Conservation (phyloP, 37 sponge, comb jelly and placozoan genomes). For the Cladorhizidae sp. region DNA sequence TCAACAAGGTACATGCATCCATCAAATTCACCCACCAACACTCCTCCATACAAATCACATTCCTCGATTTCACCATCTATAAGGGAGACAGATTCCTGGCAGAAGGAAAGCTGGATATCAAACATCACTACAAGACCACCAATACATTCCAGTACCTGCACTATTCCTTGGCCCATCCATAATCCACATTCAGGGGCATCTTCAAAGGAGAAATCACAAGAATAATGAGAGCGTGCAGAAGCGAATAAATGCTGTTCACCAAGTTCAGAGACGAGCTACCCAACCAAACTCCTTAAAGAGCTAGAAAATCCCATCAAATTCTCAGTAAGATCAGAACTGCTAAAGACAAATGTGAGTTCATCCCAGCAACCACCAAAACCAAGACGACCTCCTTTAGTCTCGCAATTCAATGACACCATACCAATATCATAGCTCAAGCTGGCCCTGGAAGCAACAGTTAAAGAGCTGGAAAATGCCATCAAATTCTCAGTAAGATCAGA, state of each 20-base stretch:
- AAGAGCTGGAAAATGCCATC: no score
- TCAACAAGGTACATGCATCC: not conserved
- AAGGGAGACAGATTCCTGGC: not conserved
- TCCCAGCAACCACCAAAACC: not conserved
- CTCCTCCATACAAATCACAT: not conserved
- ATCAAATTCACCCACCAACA: not conserved
- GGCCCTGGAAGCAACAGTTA: not conserved
- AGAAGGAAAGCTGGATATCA: not conserved
- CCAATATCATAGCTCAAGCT: not conserved
- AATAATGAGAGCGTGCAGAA: not conserved
- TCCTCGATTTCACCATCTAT: not conserved
- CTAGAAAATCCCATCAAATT: no score
- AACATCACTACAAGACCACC: not conserved
- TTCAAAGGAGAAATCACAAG: not conserved
- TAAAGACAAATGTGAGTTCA: not conserved
- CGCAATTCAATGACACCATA: not conserved
- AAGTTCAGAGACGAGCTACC: not conserved
- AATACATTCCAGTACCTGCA: constrained; percentile 38
- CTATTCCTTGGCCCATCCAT: not conserved
- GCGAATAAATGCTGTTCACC: not conserved
- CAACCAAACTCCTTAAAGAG: not conserved
- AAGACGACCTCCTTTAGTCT: not conserved
- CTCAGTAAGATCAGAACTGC: not conserved
- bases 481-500: no score
- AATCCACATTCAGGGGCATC: not conserved